Evolutionary conservation across 2,888 invertebrate genomes (phyloP).

Genomic region (Hecatera dysodea): DNA sequence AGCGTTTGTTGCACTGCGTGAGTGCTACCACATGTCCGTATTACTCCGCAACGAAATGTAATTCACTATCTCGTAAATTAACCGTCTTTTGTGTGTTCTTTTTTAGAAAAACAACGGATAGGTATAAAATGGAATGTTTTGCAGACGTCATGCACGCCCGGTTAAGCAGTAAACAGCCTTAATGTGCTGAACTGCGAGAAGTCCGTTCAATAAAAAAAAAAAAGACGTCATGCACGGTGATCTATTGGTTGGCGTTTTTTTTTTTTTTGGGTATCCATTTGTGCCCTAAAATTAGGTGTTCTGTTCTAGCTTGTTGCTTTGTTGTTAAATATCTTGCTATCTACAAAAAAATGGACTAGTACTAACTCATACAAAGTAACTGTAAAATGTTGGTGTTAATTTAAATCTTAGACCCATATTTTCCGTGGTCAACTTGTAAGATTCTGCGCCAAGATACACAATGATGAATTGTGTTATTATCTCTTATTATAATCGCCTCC

Average conservation of each 20-base stretch:
- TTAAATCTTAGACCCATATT: slow-evolving; percentile 4
- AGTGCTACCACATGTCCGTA: slow-evolving; percentile 27
- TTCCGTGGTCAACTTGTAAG: slow-evolving; percentile 15
- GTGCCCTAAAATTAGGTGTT: neutral
- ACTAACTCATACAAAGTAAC: neutral
- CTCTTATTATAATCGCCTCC: slow-evolving; percentile 21
- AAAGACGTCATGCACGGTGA: slow-evolving; percentile 37
- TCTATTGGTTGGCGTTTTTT: slow-evolving; percentile 30
- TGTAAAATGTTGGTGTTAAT: neutral
- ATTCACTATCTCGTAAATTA: slow-evolving; percentile 35
- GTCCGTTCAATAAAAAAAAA: too few species aligned
- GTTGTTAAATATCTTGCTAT: neutral
- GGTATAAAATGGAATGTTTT: slow-evolving; percentile 14
- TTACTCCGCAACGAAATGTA: slow-evolving; percentile 15
- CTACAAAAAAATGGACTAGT: neutral
- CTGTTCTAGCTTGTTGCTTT: neutral
- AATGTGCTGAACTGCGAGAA: too few species aligned
- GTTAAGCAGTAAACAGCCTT: too few species aligned
- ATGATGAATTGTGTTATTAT: slow-evolving; percentile 54
- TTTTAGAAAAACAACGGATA: slow-evolving; percentile 10
- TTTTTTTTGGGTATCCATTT: neutral
- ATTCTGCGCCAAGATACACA: slow-evolving; percentile 30
- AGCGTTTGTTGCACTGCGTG: slow-evolving; percentile 30
- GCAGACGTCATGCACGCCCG: slow-evolving; percentile 30
- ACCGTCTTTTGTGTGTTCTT: slow-evolving; percentile 21